These are phyloP conservation scores for Scyliorhinus canicula DNA, from an alignment of 2,797 vertebrate genomes.

Conservation along the genomic window DNA sequence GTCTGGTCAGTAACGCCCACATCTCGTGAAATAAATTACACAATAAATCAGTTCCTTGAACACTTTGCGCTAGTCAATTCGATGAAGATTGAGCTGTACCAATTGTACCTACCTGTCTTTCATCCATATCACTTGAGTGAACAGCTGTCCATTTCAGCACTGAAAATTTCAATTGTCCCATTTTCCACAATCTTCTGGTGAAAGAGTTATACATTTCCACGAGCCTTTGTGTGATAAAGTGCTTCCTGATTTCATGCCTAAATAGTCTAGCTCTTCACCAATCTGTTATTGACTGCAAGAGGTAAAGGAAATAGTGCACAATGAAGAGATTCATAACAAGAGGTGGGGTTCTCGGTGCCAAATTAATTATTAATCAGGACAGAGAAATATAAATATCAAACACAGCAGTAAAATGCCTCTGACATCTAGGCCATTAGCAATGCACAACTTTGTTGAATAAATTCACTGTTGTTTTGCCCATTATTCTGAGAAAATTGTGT, in stretches of 20 bases:
- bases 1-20: no score
- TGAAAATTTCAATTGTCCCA: background rate
- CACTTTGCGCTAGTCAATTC: background rate
- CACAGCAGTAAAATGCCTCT: background rate
- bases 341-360: background rate
- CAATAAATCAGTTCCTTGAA: background rate
- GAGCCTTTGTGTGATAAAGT: no score
- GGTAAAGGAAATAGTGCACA: no score
- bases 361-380: background rate
- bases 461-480: background rate
- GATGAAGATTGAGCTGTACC: background rate
- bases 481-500: background rate
- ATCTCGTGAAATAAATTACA: no score
- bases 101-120: background rate
- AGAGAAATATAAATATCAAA: background rate
- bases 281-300: no score
- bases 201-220: no score
- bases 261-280: no score
- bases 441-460: background rate
- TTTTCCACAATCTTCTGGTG: no score
- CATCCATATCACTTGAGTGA: background rate
- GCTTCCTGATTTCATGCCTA: no score
- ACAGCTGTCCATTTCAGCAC: background rate
- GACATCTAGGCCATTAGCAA: background rate
- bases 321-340: background rate